phyloP scores from a whole-genome alignment of 1,140 invertebrate genomes.

The Leptopilina clavipes region DNA sequence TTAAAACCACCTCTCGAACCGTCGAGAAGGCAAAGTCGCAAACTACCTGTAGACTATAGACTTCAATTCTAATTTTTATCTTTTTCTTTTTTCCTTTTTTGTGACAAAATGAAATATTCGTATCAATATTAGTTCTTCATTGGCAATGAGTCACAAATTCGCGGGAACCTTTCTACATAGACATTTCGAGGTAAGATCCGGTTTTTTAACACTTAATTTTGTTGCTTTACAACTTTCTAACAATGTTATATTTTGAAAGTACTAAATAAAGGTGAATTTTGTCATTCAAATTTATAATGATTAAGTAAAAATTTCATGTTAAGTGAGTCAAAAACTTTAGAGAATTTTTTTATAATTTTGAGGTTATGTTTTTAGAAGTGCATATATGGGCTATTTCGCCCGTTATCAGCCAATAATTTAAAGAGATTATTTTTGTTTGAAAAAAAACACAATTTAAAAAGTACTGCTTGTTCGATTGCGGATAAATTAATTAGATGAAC shows the following conservation, averaged over 20 bases:
- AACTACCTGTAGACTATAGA: slow-evolving; percentile 63
- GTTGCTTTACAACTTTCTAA: slow-evolving; percentile 24
- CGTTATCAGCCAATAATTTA: background rate
- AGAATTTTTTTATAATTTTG: background rate
- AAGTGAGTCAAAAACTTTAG: background rate
- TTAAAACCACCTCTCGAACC: slow-evolving; percentile 56
- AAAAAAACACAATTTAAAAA: background rate
- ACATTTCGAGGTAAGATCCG: background rate
- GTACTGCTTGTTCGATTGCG: background rate
- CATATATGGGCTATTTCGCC: background rate
- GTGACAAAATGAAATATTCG: background rate
- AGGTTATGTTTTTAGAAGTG: background rate
- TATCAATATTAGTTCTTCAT: background rate
- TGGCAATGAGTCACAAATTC: background rate
- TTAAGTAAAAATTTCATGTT: background rate
- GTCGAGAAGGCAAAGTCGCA: too few species aligned
- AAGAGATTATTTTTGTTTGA: background rate
- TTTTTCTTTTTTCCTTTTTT: slow-evolving; percentile 30
- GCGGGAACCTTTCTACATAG: background rate
- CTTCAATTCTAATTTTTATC: slow-evolving; percentile 46
- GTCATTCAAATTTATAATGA: background rate
- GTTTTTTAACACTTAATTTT: slow-evolving; percentile 1
- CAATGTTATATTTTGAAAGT: slow-evolving; percentile 6
- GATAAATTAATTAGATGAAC: background rate
- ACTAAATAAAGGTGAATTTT: background rate